Evolutionary conservation across 30 jellyfish, hydroid and myxozoan species (phyloP).

Genomic region (Chrysaora quinquecirrha): DNA sequence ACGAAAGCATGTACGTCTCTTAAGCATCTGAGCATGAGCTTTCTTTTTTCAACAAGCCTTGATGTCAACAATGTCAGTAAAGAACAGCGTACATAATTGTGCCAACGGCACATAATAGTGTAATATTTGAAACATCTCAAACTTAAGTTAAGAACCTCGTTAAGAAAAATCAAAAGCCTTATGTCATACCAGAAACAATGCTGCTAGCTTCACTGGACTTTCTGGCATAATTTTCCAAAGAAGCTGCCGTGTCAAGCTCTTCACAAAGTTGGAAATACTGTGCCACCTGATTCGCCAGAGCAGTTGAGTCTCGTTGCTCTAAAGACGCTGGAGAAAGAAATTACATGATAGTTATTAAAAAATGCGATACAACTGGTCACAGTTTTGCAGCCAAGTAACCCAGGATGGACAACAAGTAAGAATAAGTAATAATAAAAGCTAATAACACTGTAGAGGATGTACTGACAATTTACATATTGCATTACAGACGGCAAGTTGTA

Average conservation of each 20-base stretch:
- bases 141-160: neutral
- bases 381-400: neutral
- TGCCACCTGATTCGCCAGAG: neutral
- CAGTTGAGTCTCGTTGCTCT: constrained; percentile 1
- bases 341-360: neutral
- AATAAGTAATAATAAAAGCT: neutral
- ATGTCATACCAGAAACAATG: neutral
- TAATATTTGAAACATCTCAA: neutral
- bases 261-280: neutral
- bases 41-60: neutral
- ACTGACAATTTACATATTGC: neutral
- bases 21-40: neutral
- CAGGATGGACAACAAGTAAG: neutral
- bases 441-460: neutral
- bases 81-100: neutral
- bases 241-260: neutral
- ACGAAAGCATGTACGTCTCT: neutral
- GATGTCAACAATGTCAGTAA: neutral
- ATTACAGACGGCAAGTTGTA: neutral
- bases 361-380: neutral
- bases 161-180: neutral
- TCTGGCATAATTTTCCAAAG: neutral
- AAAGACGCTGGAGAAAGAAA: neutral
- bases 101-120: neutral
- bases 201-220: neutral